Percentiles rank a stretch among this genome's conserved stretches.
These are phyloP conservation scores for Lontra canadensis DNA, from an alignment of 2,113 vertebrate species.

Conservation along the genomic window DNA sequence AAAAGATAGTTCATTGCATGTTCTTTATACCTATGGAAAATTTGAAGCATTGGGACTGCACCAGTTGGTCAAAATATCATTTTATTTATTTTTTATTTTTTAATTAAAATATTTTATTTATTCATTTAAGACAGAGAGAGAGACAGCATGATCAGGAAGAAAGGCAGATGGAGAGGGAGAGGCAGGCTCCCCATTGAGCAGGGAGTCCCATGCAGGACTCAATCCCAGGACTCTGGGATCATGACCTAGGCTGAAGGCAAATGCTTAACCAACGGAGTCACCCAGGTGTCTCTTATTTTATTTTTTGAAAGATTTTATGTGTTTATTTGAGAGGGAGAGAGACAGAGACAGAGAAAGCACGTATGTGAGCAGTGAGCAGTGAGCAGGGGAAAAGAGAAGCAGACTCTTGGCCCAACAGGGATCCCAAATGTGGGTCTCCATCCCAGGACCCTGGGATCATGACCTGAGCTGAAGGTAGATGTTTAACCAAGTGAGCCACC, in stretches of 20 bases:
- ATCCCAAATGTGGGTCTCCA: too few species aligned
- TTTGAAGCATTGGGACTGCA: not conserved
- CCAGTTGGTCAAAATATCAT: not conserved
- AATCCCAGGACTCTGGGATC: too few species aligned
- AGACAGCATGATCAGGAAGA: not conserved
- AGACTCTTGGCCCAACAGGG: too few species aligned
- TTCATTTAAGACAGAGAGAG: not conserved
- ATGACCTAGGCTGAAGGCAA: too few species aligned
- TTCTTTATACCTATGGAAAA: not conserved
- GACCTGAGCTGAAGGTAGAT: not conserved
- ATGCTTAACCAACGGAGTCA: too few species aligned
- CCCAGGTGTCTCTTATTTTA: too few species aligned
- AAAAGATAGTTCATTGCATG: not conserved
- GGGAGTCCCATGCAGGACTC: not conserved
- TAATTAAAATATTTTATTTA: not conserved
- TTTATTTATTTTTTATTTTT: not conserved
- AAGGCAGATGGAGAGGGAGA: not conserved
- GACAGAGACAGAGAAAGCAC: too few species aligned
- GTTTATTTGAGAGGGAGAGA: too few species aligned
- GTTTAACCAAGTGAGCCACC: too few species aligned
- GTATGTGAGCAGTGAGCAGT: too few species aligned
- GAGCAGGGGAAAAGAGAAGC: too few species aligned
- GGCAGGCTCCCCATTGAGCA: not conserved
- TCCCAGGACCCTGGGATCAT: not conserved
- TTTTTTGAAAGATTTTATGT: too few species aligned